phyloP scores from a whole-genome alignment of 2,888 invertebrate species.

The Tribolium freemani region DNA sequence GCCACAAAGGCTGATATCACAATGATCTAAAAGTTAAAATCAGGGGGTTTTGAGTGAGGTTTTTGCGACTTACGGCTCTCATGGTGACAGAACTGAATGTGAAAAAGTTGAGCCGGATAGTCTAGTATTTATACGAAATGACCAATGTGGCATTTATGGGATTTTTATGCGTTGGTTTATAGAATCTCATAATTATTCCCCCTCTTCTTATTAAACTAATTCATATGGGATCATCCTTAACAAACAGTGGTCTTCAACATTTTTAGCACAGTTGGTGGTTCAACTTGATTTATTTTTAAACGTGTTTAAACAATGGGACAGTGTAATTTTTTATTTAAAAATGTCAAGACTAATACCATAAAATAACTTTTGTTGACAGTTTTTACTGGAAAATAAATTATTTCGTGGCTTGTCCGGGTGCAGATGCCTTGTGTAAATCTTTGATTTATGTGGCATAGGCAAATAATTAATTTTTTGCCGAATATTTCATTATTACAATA shows the following conservation, averaged over 20 bases:
- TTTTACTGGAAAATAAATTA: neutral
- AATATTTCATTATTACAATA: too few species aligned
- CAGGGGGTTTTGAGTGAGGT: neutral
- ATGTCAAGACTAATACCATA: neutral
- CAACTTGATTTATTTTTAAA: neutral
- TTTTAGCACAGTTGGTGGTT: neutral
- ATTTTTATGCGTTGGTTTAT: constrained; percentile 18
- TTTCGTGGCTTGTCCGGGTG: neutral
- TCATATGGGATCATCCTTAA: neutral
- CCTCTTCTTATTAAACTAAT: constrained; percentile 7
- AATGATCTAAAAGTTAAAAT: constrained; percentile 17
- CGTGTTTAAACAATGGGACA: neutral
- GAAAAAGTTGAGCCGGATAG: constrained; percentile 2
- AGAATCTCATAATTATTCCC: constrained; percentile 20
- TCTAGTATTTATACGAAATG: constrained; percentile 33
- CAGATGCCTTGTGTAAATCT: too few species aligned
- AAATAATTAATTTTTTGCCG: neutral
- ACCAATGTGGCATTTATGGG: constrained; percentile 18
- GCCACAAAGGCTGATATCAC: constrained; percentile 7
- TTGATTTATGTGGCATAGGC: neutral
- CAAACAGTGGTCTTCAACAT: constrained; percentile 10
- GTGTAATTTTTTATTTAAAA: neutral
- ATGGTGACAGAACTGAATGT: constrained; percentile 23
- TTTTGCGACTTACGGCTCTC: constrained; percentile 32
- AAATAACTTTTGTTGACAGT: neutral